phyloP scores from a whole-genome alignment of 2,113 vertebrate genomes.

The Peromyscus maniculatus region DNA sequence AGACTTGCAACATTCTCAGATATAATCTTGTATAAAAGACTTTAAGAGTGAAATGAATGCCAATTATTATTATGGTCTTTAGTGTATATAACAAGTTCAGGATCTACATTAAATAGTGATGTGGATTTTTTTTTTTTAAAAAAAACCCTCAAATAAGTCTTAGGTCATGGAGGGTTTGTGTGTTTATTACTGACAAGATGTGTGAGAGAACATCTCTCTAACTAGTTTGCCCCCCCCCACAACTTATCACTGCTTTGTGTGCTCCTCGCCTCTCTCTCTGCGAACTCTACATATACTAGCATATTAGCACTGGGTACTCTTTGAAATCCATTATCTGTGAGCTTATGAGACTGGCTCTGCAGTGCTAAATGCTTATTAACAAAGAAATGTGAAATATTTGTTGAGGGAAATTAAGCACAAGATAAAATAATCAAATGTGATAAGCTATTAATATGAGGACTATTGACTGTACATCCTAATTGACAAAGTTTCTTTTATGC shows the following conservation, averaged over 20 bases:
- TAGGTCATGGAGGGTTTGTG: neutral
- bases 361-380: slow-evolving; percentile 78
- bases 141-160: neutral
- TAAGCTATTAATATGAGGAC: slow-evolving; percentile 77
- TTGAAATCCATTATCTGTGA: slow-evolving; percentile 63
- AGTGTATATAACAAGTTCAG: neutral
- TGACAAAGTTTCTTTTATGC: slow-evolving; percentile 77
- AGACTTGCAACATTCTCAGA: neutral
- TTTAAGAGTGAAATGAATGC: slow-evolving; percentile 22
- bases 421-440: slow-evolving; percentile 77
- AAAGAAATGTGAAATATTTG: slow-evolving; percentile 80
- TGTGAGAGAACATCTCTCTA: neutral
- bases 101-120: neutral
- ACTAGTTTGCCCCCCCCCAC: neutral
- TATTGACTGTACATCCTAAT: slow-evolving; percentile 79
- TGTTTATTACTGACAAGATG: neutral
- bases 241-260: neutral
- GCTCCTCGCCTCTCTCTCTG: neutral
- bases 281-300: neutral
- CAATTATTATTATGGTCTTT: neutral
- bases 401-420: slow-evolving; percentile 82
- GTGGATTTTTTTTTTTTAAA: neutral
- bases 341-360: slow-evolving; percentile 62
- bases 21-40: slow-evolving; percentile 20
- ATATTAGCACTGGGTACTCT: neutral